Percentiles rank a stretch among this genome's conserved stretches.
Evolutionary conservation across 2,888 invertebrate species (phyloP).

Genomic region (Caenorhabditis sinica): DNA sequence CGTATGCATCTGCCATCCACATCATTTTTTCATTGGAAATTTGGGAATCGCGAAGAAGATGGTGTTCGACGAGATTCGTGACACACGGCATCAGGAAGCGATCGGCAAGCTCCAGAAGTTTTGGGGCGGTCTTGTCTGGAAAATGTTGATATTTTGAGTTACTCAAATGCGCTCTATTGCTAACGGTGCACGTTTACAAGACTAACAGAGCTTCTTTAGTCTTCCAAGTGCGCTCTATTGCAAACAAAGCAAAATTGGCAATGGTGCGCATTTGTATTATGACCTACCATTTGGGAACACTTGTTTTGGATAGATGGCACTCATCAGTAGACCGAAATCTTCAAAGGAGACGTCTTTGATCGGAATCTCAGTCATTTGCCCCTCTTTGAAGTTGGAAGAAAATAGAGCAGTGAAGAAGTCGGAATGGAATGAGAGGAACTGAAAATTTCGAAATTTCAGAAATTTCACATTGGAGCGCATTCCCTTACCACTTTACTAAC

Average conservation of each 20-base stretch:
- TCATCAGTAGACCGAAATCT: not conserved
- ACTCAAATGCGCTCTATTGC: no score
- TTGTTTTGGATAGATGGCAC: not conserved
- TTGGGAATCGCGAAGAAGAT: not conserved
- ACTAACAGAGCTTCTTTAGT: no score
- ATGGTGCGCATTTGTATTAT: no score
- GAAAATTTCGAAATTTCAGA: not conserved
- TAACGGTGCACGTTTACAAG: no score
- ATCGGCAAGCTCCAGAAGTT: not conserved
- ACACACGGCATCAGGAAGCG: not conserved
- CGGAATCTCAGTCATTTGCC: not conserved
- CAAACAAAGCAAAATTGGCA: no score
- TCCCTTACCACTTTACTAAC: not conserved
- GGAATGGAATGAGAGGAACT: slow-evolving; percentile 20
- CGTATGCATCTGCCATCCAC: not conserved
- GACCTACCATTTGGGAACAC: no score
- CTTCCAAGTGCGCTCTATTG: no score
- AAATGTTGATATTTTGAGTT: no score
- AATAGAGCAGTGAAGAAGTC: slow-evolving; percentile 1
- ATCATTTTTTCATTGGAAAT: not conserved
- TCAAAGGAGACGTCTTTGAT: not conserved
- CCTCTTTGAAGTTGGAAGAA: not conserved
- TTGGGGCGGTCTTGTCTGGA: no score
- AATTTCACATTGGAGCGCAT: no score
- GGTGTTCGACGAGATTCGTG: not conserved